Base-by-base conservation (phyloP, 2,888 invertebrate species). In the Bedellia somnulentella region DNA sequence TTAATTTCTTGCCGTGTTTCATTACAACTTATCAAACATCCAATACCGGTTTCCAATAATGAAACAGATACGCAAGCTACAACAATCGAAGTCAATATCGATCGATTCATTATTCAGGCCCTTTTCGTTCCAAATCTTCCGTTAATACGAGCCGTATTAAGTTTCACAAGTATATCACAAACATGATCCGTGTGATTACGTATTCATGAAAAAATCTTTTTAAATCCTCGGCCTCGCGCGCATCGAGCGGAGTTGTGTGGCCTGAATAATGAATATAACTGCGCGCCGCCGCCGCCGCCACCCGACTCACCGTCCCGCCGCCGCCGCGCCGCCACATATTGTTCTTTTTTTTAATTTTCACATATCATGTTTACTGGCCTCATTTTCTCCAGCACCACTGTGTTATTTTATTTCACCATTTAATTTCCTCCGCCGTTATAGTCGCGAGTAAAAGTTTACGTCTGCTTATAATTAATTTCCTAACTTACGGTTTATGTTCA, bases 221-320 rank as follows among this genome's bases (percentile, higher is more conserved):
- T 55, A 51, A 40, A 46, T 44, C 44, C 42, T 44, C 40, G 45
- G 43, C 45, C 47, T 42, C 46, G 46, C 14, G 18, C 49, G 42
- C 51, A 45, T 47, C 49, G 47, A 45, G 43, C 3, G 42, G n/a
- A n/a, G n/a, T 42, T 45, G 46, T 52, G 54, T 42, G 43, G 42
- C 41, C 39, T 61, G 59, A 63, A 64, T 63, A 62, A 64, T 63
- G 49, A 52, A 66, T 53, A 22, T n/a, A n/a, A n/a, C n/a, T n/a
- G n/a, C n/a, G n/a, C n/a, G n/a, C n/a, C 18, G 18, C n/a, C n/a
- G n/a, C n/a, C n/a, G n/a, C n/a, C n/a, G n/a, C n/a, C n/a, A n/a
- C n/a, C n/a, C n/a, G n/a, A n/a, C n/a, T n/a, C n/a, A n/a, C n/a
- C 21, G 10, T 12, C 48, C 43, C 39, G 40, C 46, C 41, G 43